A percentile compares a stretch with the other conserved stretches of the same genome.
phyloP scores from a whole-genome alignment of 2,888 invertebrate species.

The Hydrotaea cyrtoneurina region DNA sequence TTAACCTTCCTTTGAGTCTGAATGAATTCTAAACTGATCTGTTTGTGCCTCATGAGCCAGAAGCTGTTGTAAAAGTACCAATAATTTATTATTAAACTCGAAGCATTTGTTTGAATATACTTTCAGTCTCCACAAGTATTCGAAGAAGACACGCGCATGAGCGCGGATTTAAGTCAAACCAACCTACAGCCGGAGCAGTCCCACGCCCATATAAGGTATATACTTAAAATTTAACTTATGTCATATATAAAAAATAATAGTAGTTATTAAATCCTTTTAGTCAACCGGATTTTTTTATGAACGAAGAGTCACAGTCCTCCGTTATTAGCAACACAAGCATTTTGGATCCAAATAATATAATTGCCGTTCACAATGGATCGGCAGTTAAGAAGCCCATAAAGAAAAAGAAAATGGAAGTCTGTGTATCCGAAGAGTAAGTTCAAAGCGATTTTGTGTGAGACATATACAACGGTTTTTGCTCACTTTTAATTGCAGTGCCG shows the following conservation, averaged over 20 bases:
- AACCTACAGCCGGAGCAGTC: slow-evolving; percentile 63
- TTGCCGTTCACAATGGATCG: slow-evolving; percentile 70
- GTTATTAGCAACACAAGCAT: slow-evolving; percentile 85
- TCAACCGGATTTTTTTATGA: slow-evolving; percentile 79
- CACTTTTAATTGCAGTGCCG: slow-evolving; percentile 77
- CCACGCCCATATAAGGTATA: slow-evolving; percentile 74
- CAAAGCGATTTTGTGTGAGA: not conserved
- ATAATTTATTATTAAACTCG: too few relatives aligned
- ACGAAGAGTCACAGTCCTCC: slow-evolving; percentile 91
- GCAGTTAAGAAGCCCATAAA: slow-evolving; percentile 80
- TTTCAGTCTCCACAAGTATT: slow-evolving; percentile 83
- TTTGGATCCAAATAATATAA: slow-evolving; percentile 76
- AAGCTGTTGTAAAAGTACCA: too few relatives aligned
- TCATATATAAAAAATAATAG: not conserved
- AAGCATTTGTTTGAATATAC: not conserved
- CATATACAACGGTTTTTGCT: not conserved
- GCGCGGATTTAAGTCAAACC: slow-evolving; percentile 83
- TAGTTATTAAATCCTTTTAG: too few relatives aligned
- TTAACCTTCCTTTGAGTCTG: too few relatives aligned
- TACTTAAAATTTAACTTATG: not conserved
- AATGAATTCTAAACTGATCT: too few relatives aligned
- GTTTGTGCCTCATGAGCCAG: too few relatives aligned
- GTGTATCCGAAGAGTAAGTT: slow-evolving; percentile 81
- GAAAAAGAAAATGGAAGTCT: slow-evolving; percentile 81
- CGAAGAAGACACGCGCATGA: slow-evolving; percentile 89